Evolutionary conservation across 2,797 vertebrate species (phyloP).

Genomic region (Lepilemur septentrionalis): DNA sequence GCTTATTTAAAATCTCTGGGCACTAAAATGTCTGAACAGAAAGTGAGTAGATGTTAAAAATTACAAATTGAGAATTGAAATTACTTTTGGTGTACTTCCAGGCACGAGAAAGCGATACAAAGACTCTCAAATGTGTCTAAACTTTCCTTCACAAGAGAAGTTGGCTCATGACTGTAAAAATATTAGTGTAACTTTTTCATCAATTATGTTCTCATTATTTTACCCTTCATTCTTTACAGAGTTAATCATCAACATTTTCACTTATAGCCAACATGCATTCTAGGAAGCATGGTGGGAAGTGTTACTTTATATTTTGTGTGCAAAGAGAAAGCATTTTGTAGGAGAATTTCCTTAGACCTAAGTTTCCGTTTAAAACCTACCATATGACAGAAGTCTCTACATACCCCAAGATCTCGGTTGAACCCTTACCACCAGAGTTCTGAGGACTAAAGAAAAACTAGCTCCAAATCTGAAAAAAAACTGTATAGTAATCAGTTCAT

Average conservation of each 20-base stretch:
- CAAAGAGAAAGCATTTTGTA: slow-evolving; percentile 24
- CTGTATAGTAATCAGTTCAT: background rate
- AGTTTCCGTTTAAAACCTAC: slow-evolving; percentile 45
- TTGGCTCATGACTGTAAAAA: background rate
- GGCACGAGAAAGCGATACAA: background rate
- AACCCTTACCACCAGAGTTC: background rate
- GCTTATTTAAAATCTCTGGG: background rate
- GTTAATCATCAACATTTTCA: slow-evolving; percentile 25
- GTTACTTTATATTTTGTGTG: slow-evolving; percentile 21
- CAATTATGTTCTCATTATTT: slow-evolving; percentile 48
- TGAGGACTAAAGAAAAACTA: background rate
- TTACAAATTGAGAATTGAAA: background rate
- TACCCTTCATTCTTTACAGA: slow-evolving; percentile 1
- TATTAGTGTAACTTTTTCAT: background rate
- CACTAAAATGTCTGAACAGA: background rate
- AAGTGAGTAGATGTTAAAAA: background rate
- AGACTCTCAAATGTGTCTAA: background rate
- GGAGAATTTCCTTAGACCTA: slow-evolving; percentile 44
- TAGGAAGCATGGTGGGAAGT: background rate
- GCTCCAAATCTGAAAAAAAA: background rate
- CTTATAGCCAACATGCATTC: slow-evolving; percentile 31
- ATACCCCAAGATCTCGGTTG: background rate
- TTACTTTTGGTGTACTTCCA: background rate
- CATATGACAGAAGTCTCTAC: background rate
- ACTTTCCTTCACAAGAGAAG: background rate